Percentiles rank a stretch among this genome's conserved stretches.
phyloP scores from a whole-genome alignment of 1,140 invertebrate genomes.

The Cataglyphis hispanica region DNA sequence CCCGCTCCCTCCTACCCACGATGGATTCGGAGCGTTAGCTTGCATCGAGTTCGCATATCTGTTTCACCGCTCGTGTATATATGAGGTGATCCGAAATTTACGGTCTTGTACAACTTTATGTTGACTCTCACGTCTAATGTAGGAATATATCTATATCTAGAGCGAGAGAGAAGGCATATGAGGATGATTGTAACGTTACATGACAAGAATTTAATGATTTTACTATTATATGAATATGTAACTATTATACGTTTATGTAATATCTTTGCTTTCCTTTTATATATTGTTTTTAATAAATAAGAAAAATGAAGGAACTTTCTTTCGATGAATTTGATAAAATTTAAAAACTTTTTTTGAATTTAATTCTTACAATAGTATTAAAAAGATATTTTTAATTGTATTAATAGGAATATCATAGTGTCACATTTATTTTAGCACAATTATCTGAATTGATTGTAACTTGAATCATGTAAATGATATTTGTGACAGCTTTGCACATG shows the following conservation, averaged over 20 bases:
- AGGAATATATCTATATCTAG: neutral
- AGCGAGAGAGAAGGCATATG: neutral
- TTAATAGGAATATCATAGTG: neutral
- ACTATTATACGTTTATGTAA: no score
- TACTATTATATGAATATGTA: neutral
- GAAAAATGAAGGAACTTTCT: neutral
- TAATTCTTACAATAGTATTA: neutral
- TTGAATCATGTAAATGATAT: neutral
- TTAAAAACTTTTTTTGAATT: neutral
- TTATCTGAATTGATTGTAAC: constrained; percentile 2
- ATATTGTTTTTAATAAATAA: neutral
- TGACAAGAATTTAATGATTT: neutral
- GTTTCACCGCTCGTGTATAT: neutral
- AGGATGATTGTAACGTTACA: neutral
- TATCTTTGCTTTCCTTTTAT: neutral
- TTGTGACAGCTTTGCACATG: neutral
- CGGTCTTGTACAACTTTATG: neutral
- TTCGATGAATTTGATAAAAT: neutral
- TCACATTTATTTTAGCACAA: neutral
- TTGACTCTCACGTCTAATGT: neutral
- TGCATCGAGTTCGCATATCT: neutral
- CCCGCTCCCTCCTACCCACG: no score
- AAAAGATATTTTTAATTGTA: neutral
- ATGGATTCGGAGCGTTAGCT: neutral
- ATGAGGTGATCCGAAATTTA: neutral